A percentile compares a stretch with the other conserved stretches of the same genome.
phyloP scores from a whole-genome alignment of 2,113 vertebrate species.

The Malurus alboscapulatus region DNA sequence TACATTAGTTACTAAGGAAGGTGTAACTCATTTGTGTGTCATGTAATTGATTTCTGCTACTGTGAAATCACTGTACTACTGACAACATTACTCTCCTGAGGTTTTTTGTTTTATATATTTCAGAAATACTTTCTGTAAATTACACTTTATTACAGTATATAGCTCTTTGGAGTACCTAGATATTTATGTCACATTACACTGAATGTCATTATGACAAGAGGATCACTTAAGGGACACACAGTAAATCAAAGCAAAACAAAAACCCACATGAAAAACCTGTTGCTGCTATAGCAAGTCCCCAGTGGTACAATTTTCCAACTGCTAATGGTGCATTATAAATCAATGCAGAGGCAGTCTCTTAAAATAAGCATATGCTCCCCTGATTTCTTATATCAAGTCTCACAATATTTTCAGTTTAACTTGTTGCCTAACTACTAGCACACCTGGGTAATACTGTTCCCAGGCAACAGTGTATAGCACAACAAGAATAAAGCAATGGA shows the following conservation, averaged over 20 bases:
- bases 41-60: slow-evolving; percentile 20
- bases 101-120: not conserved
- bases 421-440: slow-evolving; percentile 67
- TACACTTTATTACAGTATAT: not conserved
- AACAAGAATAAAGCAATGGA: slow-evolving; percentile 65
- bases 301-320: slow-evolving; percentile 8
- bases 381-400: slow-evolving; percentile 38
- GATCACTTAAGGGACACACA: not conserved
- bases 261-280: not conserved
- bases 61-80: slow-evolving; percentile 3
- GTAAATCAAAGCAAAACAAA: not conserved
- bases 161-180: not conserved
- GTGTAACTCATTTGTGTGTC: not conserved
- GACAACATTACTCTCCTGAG: not conserved
- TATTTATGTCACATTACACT: not conserved
- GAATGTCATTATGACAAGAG: not conserved
- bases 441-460: slow-evolving; percentile 62
- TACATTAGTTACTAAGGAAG: slow-evolving; percentile 23
- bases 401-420: slow-evolving; percentile 55
- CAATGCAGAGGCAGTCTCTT: not conserved
- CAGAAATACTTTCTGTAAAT: not conserved
- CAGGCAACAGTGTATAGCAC: slow-evolving; percentile 52
- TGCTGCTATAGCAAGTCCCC: not conserved
- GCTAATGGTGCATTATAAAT: slow-evolving; percentile 28
- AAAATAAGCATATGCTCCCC: slow-evolving; percentile 10